Evolutionary conservation across 64 coral and sea anemone genomes (phyloP).

Genomic region (Pocillopora damicornis): DNA sequence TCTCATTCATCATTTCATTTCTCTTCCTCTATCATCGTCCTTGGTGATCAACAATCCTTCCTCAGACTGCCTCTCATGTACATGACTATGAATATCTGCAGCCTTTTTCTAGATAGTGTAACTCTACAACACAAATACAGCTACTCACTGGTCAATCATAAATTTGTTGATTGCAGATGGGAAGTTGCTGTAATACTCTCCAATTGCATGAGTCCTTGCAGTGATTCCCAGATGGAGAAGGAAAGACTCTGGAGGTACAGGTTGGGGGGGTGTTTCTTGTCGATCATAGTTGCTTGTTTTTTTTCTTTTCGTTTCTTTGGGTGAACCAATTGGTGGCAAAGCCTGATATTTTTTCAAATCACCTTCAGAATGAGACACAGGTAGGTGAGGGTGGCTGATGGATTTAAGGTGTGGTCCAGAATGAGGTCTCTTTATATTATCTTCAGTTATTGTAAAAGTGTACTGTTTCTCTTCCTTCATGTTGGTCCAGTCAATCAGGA

Average conservation of each 20-base stretch:
- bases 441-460: slow-evolving; percentile 93
- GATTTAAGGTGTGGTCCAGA: slow-evolving; percentile 62
- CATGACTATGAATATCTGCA: neutral
- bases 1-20: too few relatives aligned
- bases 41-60: neutral
- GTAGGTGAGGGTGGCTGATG: slow-evolving; percentile 30
- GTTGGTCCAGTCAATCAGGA: slow-evolving; percentile 82
- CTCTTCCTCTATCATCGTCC: too few relatives aligned
- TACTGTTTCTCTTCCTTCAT: slow-evolving; percentile 89
- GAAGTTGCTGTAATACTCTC: slow-evolving; percentile 63
- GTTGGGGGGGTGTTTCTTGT: slow-evolving; percentile 34
- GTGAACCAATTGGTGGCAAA: slow-evolving; percentile 76
- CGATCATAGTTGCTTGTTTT: slow-evolving; percentile 21
- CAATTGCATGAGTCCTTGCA: slow-evolving; percentile 71
- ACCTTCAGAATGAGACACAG: slow-evolving; percentile 79
- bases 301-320: slow-evolving; percentile 37
- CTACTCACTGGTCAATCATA: slow-evolving; percentile 81
- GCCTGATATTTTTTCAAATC: slow-evolving; percentile 81
- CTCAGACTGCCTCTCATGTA: neutral
- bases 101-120: neutral
- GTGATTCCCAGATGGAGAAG: slow-evolving; percentile 85
- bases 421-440: slow-evolving; percentile 54
- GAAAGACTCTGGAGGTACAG: slow-evolving; percentile 80
- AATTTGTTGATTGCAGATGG: slow-evolving; percentile 54
- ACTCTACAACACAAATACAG: neutral